phyloP scores from a whole-genome alignment of 2,888 invertebrate species.

The Oscheius onirici region DNA sequence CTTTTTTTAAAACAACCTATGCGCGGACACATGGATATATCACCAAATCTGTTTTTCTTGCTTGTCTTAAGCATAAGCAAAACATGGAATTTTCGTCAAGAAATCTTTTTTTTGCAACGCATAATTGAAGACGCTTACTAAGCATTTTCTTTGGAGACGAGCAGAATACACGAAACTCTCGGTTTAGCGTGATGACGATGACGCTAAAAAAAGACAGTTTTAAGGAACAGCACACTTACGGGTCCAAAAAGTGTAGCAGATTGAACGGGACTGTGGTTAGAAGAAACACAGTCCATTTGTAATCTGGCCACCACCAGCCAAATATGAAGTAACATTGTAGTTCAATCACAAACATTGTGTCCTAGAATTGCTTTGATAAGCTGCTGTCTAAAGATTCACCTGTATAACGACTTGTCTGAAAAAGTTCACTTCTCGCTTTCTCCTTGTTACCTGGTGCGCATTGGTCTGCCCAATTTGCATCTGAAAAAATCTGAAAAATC shows the following conservation, averaged over 20 bases:
- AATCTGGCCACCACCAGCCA: conserved; percentile 7
- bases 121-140: too few relatives aligned
- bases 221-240: too few relatives aligned
- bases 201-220: conserved; percentile 13
- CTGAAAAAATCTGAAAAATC: too few relatives aligned
- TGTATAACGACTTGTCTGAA: conserved; percentile 7
- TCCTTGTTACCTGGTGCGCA: background rate
- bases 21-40: too few relatives aligned
- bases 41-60: too few relatives aligned
- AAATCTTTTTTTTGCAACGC: too few relatives aligned
- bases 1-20: too few relatives aligned
- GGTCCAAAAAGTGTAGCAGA: conserved; percentile 39
- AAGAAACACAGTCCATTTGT: conserved; percentile 36
- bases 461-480: background rate
- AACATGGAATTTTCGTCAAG: too few relatives aligned
- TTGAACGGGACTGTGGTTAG: conserved; percentile 39
- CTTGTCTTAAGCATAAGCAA: too few relatives aligned
- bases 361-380: conserved; percentile 21
- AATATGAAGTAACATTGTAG: conserved; percentile 42
- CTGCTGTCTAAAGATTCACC: background rate
- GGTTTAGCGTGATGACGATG: background rate
- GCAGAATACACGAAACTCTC: too few relatives aligned
- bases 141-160: too few relatives aligned
- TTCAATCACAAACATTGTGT: conserved; percentile 40
- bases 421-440: conserved; percentile 13